Base-by-base conservation (phyloP, 2,888 invertebrate genomes). In the Hydrotaea cyrtoneurina region DNA sequence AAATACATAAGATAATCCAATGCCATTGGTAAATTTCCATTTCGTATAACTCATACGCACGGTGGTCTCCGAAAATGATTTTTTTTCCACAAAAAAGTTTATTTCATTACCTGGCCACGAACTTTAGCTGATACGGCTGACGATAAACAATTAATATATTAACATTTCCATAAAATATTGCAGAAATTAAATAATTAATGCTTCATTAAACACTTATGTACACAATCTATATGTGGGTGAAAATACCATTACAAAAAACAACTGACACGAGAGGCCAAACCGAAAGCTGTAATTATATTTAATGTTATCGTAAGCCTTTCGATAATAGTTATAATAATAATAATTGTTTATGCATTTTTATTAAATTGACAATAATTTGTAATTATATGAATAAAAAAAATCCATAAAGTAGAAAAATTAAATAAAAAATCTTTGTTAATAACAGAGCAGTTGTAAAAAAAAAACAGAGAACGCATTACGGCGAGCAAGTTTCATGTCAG, bases 171-270 rank as follows among this genome's bases (percentile, higher is more conserved):
- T 21, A 69, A 66, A 69, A 69, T 69, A 69, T 69, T 46, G 43
- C 43, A 46, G 23, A 69, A 23, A 69, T 69, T 69, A 69, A 69
- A 17, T 69, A 69, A 46, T 69, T 69, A 69, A 69, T 69, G 69
- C 69, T 23, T 46, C 69, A 69, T 69, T 69, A 69, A 69, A 69
- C 31, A 43, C 43, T 69, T 69, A 43, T 66, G 15, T 8, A 19
- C 21, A 13, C 13, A 66, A 66, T 39, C 19, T 43, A 46, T 21
- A 69, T 23, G n/a, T 4, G 8, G 2, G 17, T 53, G 8, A 53
- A 17, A n/a, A 21, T 55, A 55, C 21, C 2, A 55, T 21, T 19
- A 55, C 11, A 21, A 2, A 21, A 17, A 2, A 21, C 21, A 21
- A 55, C 19, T 23, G 11, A 55, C 21, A 55, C 10, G 13, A 19